Conservation (phyloP, 2,113 vertebrate genomes). For the Leptobrachium ailaonicum region DNA sequence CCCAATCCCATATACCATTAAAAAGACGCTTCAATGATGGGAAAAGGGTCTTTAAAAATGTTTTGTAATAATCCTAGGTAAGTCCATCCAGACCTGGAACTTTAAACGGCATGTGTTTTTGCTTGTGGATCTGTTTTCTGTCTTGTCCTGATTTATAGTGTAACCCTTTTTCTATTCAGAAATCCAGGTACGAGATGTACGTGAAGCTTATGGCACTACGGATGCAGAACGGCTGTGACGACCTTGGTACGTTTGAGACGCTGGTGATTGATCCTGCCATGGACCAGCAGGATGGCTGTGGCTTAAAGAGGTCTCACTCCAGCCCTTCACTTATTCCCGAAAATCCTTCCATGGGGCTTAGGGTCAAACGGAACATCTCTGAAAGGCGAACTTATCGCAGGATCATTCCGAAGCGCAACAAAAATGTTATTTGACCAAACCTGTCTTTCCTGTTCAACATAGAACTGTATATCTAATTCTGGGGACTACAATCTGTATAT, state of each 20-base stretch:
- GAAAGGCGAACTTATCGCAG: conserved; percentile 85
- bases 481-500: too few relatives aligned
- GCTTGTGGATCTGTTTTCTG: too few relatives aligned
- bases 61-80: too few relatives aligned
- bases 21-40: too few relatives aligned
- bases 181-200: conserved; percentile 80
- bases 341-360: conserved; percentile 60
- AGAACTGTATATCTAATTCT: too few relatives aligned
- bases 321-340: conserved; percentile 84
- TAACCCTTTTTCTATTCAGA: conserved; percentile 59
- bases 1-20: too few relatives aligned
- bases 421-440: conserved; percentile 68
- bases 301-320: conserved; percentile 82
- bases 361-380: conserved; percentile 85
- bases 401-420: conserved; percentile 75
- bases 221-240: conserved; percentile 43
- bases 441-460: background rate
- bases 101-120: too few relatives aligned
- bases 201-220: conserved; percentile 74
- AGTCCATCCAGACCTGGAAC: too few relatives aligned
- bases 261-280: conserved; percentile 54
- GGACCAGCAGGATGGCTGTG: conserved; percentile 11
- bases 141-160: too few relatives aligned
- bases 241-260: conserved; percentile 72
- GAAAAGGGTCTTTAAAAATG: too few relatives aligned